phyloP scores from a whole-genome alignment of 2,888 invertebrate species.

The Drosophila macrothrix region DNA sequence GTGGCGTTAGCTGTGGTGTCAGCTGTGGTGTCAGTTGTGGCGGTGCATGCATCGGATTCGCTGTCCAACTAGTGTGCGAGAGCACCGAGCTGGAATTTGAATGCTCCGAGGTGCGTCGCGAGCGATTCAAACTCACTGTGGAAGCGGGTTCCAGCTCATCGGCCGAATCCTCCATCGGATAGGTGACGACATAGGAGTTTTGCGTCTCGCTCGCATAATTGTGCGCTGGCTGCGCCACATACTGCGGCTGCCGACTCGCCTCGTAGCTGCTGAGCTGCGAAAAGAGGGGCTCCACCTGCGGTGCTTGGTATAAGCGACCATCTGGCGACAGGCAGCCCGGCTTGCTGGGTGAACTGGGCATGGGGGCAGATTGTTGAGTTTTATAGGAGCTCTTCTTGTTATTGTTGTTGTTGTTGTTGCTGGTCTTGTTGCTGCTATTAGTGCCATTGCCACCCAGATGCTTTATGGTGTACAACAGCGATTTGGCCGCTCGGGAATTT shows the following conservation, averaged over 20 bases:
- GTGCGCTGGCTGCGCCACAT: slow-evolving; percentile 34
- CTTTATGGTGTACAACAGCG: slow-evolving; percentile 87
- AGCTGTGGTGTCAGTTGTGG: slow-evolving; percentile 42
- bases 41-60: slow-evolving; percentile 70
- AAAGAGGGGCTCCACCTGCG: slow-evolving; percentile 82
- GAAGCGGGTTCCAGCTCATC: slow-evolving; percentile 65
- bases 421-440: slow-evolving; percentile 24
- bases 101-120: slow-evolving; percentile 73
- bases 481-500: slow-evolving; percentile 86
- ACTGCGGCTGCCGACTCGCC: slow-evolving; percentile 76
- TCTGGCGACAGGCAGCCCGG: slow-evolving; percentile 81
- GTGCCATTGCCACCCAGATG: slow-evolving; percentile 80
- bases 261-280: slow-evolving; percentile 80
- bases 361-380: slow-evolving; percentile 9
- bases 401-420: not conserved
- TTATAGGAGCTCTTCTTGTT: slow-evolving; percentile 11
- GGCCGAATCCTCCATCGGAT: slow-evolving; percentile 74
- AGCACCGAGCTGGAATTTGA: slow-evolving; percentile 71
- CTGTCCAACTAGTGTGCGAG: slow-evolving; percentile 77
- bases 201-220: slow-evolving; percentile 71
- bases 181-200: slow-evolving; percentile 77
- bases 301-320: slow-evolving; percentile 83
- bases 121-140: slow-evolving; percentile 39
- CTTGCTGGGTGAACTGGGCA: slow-evolving; percentile 67
- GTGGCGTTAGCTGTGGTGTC: slow-evolving; percentile 29